Evolutionary conservation across 2,113 vertebrate genomes (phyloP), one percentile per base, ranked within the genome.

Genomic region (Abramis brama): DNA sequence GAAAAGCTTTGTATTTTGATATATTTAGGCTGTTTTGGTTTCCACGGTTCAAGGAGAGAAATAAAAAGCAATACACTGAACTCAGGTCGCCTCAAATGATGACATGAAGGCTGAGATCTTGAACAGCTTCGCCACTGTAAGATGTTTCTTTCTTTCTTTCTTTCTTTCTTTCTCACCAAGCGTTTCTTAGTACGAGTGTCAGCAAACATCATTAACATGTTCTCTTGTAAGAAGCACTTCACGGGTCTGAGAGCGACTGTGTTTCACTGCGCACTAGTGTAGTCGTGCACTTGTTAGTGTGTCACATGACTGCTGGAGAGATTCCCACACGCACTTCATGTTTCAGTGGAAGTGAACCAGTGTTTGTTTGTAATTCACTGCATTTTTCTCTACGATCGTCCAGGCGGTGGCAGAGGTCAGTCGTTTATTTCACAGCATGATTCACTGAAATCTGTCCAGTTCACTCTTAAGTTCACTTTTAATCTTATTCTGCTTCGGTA

Each of bases 21-120:
- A 23, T 23, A 1, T n/a, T 66, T 30, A 12, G 79, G 21, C 36
- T 68, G 73, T 62, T 74, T 27, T 55, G 43, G 74, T 81, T 59
- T 33, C 25, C 81, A 33, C 71, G 47, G 25, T 1, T 17, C 5
- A 6, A 50, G 70, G 23, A 25, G 62, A 68, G 68, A 81, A 76
- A 86, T 79, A 83, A 88, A 94, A 90, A 94, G 94, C 93, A 95
- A 94, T 95, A 93, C 88, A 86, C 89, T 60, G 83, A 92, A 90
- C 94, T 95, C 94, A 95, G 94, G 94, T 94, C 94, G 89, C 90
- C 86, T 92, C 79, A 87, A 88, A 82, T 80, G 89, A 87, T 57
- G 85, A 79, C 59, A 73, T 47, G 1, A 73, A 73, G 71, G 0
- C 55, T 84, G 36, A 8, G 43, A 73, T 47, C 45, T 75, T 78